Conservation (phyloP, 2,888 invertebrate species). For the Oscheius onirici region DNA sequence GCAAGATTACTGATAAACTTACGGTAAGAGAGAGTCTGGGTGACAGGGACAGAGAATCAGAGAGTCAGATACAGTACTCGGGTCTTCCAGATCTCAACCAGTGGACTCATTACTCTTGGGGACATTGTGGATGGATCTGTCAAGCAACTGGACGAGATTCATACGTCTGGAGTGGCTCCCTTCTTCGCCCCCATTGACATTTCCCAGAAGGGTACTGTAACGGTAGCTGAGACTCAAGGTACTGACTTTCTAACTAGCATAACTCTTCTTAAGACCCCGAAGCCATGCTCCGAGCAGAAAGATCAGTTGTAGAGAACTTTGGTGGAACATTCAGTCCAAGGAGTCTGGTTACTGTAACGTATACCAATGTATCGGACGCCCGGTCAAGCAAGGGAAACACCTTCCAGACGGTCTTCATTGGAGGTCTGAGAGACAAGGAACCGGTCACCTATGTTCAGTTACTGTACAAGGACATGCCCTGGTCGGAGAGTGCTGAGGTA, state of each 20-base stretch:
- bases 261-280: constrained; percentile 42
- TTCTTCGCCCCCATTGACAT: constrained; percentile 68
- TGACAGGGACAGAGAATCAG: neutral
- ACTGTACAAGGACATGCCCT: constrained; percentile 66
- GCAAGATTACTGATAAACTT: constrained; percentile 54
- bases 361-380: constrained; percentile 55
- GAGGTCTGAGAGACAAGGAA: constrained; percentile 57
- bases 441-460: constrained; percentile 63
- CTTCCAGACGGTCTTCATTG: constrained; percentile 67
- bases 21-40: constrained; percentile 43
- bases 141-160: constrained; percentile 59
- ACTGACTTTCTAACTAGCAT: neutral
- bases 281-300: constrained; percentile 50
- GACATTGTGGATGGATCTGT: constrained; percentile 42
- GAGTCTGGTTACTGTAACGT: constrained; percentile 63
- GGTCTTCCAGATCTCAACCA: constrained; percentile 57
- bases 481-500: constrained; percentile 68
- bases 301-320: constrained; percentile 55
- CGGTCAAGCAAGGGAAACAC: constrained; percentile 62
- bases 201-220: constrained; percentile 33
- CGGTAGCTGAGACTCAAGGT: constrained; percentile 52
- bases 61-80: neutral
- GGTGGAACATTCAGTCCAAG: constrained; percentile 60
- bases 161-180: constrained; percentile 66
- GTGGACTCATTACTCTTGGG: constrained; percentile 64